Evolutionary conservation across 2,888 invertebrate genomes (phyloP), one percentile per base, ranked within the genome.

Genomic region (Pseudococcus viburni): DNA sequence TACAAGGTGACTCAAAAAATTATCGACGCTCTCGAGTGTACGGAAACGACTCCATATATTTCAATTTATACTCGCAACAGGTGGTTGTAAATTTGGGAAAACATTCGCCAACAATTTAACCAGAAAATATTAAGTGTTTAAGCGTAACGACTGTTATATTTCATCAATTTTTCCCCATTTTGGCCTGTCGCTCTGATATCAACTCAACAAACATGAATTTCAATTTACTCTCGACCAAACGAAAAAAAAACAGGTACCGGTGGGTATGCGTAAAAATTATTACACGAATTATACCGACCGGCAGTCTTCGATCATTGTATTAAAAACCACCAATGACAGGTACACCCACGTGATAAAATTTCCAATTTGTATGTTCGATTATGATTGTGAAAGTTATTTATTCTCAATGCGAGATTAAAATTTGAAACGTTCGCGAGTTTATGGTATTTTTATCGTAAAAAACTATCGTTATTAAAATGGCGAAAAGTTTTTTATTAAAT

Each of bases 31-130:
- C 73, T 73, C 73, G 17, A 33, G 73, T 73, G 33, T 33, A 15
- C 17, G 33, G 73, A 73, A 73, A 73, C 33, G 26, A 73, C 73
- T 73, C 33, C 33, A 73, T 73, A 73, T 73, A 73, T 73, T 73
- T 73, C 33, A 73, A 33, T 73, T 73, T 73, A 73, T 15, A 68
- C 33, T 1, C 22, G 17, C 33, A 73, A 73, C 33, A 73, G 17
- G 1, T 73, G 68, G 26, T 33, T 33, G 73, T 73, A 73, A 64
- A 64, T 64, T 64, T 64, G 9, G 19, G 7, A 33, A 73, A 73
- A 73, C 26, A 73, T 73, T 73, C 17, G 73, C 15, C 73, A 33
- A 73, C 15, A 17, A 73, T 33, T 73, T 73, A 64, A 64, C 64
- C 64, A 64, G 11, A 64, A 64, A 22, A 64, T 64, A 64, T 19